phyloP scores from a whole-genome alignment of 2,113 vertebrate species.

The Phrynosoma blainvillii region DNA sequence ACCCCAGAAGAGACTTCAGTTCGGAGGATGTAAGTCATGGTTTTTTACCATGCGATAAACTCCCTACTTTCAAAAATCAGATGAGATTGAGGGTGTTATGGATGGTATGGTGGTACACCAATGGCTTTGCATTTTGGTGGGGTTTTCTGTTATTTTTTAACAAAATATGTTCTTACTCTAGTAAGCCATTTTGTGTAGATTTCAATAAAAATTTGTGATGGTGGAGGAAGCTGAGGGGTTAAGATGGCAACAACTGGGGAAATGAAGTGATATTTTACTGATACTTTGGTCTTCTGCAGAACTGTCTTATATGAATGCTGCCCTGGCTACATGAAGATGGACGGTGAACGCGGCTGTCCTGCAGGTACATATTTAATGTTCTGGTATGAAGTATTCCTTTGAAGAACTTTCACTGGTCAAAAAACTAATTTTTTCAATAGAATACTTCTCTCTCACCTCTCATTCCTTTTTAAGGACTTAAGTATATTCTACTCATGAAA shows the following conservation, averaged over 20 bases:
- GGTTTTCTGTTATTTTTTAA: too few species aligned
- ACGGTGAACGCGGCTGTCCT: slow-evolving; percentile 88
- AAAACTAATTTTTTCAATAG: neutral
- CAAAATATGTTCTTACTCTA: too few species aligned
- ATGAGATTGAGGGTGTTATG: too few species aligned
- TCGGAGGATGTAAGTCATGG: too few species aligned
- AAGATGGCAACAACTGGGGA: neutral
- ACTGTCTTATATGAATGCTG: slow-evolving; percentile 95
- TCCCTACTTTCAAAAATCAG: too few species aligned
- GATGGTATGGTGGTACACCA: too few species aligned
- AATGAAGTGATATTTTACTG: slow-evolving; percentile 6
- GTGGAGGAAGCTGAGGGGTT: neutral
- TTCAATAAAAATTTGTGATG: neutral
- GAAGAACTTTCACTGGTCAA: neutral
- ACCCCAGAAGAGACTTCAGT: too few species aligned
- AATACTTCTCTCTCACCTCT: too few species aligned
- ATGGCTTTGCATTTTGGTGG: too few species aligned
- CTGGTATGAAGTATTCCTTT: neutral
- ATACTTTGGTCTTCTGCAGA: slow-evolving; percentile 65
- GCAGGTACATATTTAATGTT: slow-evolving; percentile 80
- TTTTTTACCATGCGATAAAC: too few species aligned
- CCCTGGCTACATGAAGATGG: slow-evolving; percentile 95
- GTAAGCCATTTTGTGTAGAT: neutral
- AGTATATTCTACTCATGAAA: neutral
- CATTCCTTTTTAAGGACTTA: neutral